phyloP scores from a whole-genome alignment of 37 sponge, comb jelly and placozoan species.

The Mnemiopsis leidyi region DNA sequence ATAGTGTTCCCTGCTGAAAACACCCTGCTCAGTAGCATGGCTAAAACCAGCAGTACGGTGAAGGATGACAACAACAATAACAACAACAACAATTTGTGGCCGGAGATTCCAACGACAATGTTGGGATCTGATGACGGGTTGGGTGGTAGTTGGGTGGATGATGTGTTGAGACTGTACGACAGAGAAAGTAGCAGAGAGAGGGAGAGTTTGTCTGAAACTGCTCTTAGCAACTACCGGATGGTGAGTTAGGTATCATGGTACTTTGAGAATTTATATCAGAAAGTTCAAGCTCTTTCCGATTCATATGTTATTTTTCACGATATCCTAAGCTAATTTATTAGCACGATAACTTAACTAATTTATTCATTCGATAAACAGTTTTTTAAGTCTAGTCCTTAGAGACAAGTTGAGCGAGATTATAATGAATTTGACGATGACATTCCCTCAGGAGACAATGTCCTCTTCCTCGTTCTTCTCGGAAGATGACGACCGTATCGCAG shows the following conservation, averaged over 20 bases:
- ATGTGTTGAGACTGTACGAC: constrained; percentile 23
- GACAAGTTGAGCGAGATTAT: too few relatives aligned
- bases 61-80: neutral
- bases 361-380: too few relatives aligned
- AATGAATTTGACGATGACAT: too few relatives aligned
- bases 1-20: neutral
- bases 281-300: too few relatives aligned
- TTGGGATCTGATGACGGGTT: neutral
- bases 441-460: neutral
- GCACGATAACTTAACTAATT: too few relatives aligned
- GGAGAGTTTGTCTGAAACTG: neutral
- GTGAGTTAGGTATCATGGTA: too few relatives aligned
- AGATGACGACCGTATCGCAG: neutral
- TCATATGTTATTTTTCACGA: too few relatives aligned
- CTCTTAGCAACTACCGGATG: neutral
- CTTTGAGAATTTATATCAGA: too few relatives aligned
- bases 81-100: neutral
- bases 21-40: neutral
- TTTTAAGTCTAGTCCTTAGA: too few relatives aligned
- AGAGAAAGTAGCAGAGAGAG: neutral
- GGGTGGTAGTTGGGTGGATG: constrained; percentile 10
- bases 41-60: neutral
- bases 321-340: too few relatives aligned
- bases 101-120: neutral
- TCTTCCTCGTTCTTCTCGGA: neutral